phyloP scores from a whole-genome alignment of 2,113 vertebrate genomes.

The Cranoglanis bouderius region DNA sequence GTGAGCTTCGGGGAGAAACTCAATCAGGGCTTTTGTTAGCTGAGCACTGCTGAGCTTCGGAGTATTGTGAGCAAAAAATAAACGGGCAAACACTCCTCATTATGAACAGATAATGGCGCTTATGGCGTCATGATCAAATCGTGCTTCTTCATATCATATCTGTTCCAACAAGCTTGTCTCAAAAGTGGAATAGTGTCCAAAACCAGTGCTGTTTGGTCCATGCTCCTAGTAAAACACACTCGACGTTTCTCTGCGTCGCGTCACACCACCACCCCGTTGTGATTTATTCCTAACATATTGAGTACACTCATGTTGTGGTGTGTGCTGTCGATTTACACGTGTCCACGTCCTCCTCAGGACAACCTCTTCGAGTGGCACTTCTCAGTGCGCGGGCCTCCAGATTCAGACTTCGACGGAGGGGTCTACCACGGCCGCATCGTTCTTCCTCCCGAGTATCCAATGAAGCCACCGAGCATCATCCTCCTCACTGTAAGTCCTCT shows the following conservation, averaged over 20 bases:
- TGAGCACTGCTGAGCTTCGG: neutral
- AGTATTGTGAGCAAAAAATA: neutral
- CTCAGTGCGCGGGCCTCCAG: constrained; percentile 94
- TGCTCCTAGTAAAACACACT: neutral
- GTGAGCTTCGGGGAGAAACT: constrained; percentile 66
- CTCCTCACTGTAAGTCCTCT: constrained; percentile 85
- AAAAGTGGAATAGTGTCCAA: neutral
- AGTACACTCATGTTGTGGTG: neutral
- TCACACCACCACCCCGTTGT: neutral
- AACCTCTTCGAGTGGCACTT: constrained; percentile 99
- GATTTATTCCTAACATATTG: neutral
- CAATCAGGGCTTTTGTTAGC: neutral
- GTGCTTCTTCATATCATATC: neutral
- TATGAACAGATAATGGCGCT: neutral
- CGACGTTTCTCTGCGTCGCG: no score
- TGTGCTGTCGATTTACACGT: neutral
- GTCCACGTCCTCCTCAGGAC: constrained; percentile 77
- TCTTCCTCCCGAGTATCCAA: constrained; percentile 94
- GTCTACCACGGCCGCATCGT: constrained; percentile 96
- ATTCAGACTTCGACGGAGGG: constrained; percentile 96
- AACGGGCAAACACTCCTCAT: neutral
- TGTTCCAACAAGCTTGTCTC: neutral
- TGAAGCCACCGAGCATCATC: constrained; percentile 99
- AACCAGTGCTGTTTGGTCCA: neutral
- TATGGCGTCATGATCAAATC: neutral